These are phyloP conservation scores for Meandrina meandrites DNA, from an alignment of 92 coral and sea anemone genomes.

Conservation along the genomic window DNA sequence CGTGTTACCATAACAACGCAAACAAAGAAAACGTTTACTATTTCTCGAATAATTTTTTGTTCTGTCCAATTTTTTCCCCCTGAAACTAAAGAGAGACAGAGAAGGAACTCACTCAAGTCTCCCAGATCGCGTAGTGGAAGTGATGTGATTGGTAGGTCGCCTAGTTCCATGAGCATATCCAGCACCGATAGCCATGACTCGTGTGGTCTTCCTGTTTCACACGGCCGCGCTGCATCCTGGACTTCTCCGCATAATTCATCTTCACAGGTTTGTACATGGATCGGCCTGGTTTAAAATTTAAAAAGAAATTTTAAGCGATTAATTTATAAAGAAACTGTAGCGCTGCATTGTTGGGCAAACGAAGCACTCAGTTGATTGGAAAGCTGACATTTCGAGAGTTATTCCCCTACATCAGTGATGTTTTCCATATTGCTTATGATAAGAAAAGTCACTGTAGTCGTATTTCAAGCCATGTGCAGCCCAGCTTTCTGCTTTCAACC, in stretches of 20 bases:
- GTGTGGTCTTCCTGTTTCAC: slow-evolving; percentile 37
- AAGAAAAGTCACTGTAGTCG: not conserved
- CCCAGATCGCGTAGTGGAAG: slow-evolving; percentile 57
- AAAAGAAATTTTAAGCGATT: too few relatives aligned
- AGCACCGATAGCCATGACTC: slow-evolving; percentile 81
- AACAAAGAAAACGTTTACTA: not conserved
- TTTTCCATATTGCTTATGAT: not conserved
- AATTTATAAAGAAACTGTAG: too few relatives aligned
- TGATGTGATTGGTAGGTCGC: slow-evolving; percentile 76
- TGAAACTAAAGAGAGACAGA: slow-evolving; percentile 39
- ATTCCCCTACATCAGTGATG: too few relatives aligned
- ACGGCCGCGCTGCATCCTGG: slow-evolving; percentile 42
- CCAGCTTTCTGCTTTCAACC: too few relatives aligned
- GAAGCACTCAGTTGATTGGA: too few relatives aligned
- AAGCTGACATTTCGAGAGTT: too few relatives aligned
- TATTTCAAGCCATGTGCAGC: too few relatives aligned
- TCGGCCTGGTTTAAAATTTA: not conserved
- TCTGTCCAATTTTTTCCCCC: not conserved
- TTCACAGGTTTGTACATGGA: slow-evolving; percentile 29
- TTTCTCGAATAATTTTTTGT: not conserved
- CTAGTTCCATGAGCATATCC: slow-evolving; percentile 77
- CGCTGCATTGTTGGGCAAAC: too few relatives aligned
- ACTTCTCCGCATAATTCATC: slow-evolving; percentile 17
- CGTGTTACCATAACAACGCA: not conserved
- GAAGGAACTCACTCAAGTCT: slow-evolving; percentile 53